These are phyloP conservation scores for Aplocera efformata DNA, from an alignment of 2,888 invertebrate species.

Conservation along the genomic window DNA sequence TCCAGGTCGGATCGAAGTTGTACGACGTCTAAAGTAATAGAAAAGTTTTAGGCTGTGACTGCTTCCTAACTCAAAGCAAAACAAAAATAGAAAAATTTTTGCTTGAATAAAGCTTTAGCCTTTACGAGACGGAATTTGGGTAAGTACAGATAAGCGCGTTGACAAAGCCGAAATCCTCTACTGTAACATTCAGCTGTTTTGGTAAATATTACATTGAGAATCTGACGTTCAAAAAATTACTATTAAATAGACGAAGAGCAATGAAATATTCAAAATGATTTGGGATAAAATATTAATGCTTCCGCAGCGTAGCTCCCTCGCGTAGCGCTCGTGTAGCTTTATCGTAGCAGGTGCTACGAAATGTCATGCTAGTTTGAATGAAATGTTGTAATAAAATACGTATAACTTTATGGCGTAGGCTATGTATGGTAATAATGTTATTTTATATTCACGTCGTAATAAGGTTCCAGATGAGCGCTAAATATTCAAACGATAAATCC, in stretches of 20 bases:
- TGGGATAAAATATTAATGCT: slow-evolving; percentile 30
- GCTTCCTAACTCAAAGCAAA: slow-evolving; percentile 15
- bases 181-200: neutral
- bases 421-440: too few species aligned
- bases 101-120: slow-evolving; percentile 1
- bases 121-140: slow-evolving; percentile 17
- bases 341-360: slow-evolving; percentile 51
- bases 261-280: slow-evolving; percentile 9
- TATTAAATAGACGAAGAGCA: neutral
- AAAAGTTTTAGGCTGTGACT: slow-evolving; percentile 3
- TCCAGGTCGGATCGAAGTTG: neutral
- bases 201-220: too few species aligned
- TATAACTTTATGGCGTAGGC: too few species aligned
- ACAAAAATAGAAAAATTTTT: slow-evolving; percentile 9
- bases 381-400: slow-evolving; percentile 36
- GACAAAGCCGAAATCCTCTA: slow-evolving; percentile 7
- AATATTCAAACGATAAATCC: slow-evolving; percentile 13
- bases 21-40: neutral
- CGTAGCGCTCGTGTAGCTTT: slow-evolving; percentile 36
- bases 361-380: slow-evolving; percentile 40
- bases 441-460: slow-evolving; percentile 1
- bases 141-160: slow-evolving; percentile 19
- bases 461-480: slow-evolving; percentile 6
- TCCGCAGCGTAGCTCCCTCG: slow-evolving; percentile 19
- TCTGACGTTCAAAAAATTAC: too few species aligned